These are phyloP conservation scores for Neocrepidodera transversa DNA, from an alignment of 2,888 invertebrate genomes.

Conservation along the genomic window DNA sequence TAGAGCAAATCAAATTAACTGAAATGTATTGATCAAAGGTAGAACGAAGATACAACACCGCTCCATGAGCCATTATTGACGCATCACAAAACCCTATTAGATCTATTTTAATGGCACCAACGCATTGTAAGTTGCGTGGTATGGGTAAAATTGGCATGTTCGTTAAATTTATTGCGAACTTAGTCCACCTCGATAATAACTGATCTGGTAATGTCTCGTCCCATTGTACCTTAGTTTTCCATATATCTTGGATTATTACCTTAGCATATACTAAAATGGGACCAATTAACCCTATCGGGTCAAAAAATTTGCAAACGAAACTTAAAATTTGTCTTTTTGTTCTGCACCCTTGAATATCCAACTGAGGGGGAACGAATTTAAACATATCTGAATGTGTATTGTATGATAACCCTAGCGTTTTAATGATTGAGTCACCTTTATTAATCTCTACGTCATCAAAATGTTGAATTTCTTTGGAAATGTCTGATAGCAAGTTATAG, in stretches of 20 bases:
- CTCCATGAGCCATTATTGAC: conserved; percentile 6
- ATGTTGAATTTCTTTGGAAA: conserved; percentile 14
- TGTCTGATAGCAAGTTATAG: conserved; percentile 3
- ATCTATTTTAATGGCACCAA: conserved; percentile 8
- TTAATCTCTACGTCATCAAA: conserved; percentile 20
- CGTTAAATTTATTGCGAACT: neutral
- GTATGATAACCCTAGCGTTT: conserved; percentile 32
- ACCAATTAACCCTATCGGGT: too few species aligned
- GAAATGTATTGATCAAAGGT: too few species aligned
- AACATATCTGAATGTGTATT: conserved; percentile 23
- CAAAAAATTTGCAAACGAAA: too few species aligned
- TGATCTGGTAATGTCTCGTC: conserved; percentile 26
- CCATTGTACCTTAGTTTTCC: conserved; percentile 27
- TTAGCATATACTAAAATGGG: conserved; percentile 27
- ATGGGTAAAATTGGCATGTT: conserved; percentile 1
- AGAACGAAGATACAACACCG: too few species aligned
- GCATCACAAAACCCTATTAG: conserved; percentile 14
- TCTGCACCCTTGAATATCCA: neutral
- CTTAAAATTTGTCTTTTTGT: too few species aligned
- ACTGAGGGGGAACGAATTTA: conserved; percentile 6
- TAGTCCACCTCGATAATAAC: neutral
- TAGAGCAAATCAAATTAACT: conserved; percentile 11
- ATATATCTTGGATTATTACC: conserved; percentile 29
- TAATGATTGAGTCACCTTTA: conserved; percentile 16
- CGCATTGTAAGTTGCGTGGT: conserved; percentile 1